phyloP scores from a whole-genome alignment of 2,113 vertebrate species.

The Phoxinus phoxinus region DNA sequence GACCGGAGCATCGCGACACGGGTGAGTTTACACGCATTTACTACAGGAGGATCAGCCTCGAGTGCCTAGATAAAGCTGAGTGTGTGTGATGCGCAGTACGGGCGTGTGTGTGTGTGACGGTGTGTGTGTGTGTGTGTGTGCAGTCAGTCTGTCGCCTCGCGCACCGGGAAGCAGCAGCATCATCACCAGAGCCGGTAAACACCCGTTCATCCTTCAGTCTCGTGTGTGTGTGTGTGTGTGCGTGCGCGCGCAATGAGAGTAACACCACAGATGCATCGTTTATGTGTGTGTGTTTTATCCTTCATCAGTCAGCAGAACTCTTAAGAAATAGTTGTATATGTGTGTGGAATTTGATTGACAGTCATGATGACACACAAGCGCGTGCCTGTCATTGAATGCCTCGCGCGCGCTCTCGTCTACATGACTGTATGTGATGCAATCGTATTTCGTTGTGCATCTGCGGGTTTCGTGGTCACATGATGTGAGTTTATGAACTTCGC shows the following conservation, averaged over 20 bases:
- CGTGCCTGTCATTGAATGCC: not conserved
- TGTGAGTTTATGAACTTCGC: constrained; percentile 46
- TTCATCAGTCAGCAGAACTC: not conserved
- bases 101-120: constrained; percentile 8
- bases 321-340: not conserved
- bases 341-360: not conserved
- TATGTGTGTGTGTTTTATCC: not conserved
- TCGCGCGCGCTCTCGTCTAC: not conserved
- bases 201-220: too few relatives aligned
- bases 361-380: not conserved
- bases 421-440: not conserved
- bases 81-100: not conserved
- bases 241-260: not conserved
- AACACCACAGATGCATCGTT: too few relatives aligned
- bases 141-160: too few relatives aligned
- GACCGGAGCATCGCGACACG: too few relatives aligned
- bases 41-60: too few relatives aligned
- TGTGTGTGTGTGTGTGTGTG: not conserved
- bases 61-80: too few relatives aligned
- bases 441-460: not conserved
- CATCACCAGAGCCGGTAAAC: too few relatives aligned
- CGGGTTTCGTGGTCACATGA: constrained; percentile 42
- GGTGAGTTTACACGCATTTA: too few relatives aligned
- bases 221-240: not conserved
- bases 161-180: too few relatives aligned